Base-by-base conservation (phyloP, 2,113 vertebrate genomes). In the Eurystomus gularis region DNA sequence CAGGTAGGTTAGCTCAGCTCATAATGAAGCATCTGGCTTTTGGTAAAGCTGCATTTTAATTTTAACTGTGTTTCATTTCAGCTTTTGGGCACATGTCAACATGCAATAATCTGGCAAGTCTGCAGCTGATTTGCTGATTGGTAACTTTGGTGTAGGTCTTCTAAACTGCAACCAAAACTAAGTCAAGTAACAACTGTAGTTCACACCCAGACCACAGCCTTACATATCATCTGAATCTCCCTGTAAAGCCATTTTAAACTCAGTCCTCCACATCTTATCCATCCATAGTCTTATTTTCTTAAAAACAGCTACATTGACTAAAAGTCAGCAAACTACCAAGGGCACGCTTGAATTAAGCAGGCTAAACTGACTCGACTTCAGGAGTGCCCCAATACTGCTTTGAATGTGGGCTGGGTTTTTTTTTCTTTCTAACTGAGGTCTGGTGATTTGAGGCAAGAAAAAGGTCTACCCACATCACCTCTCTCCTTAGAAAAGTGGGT, bases 21-120 rank as follows among this genome's bases (percentile, higher is more conserved):
- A 64, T 96, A 97, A 97, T 72, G 88, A 94, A 94, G 90, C 90
- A 93, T 91, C 94, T 91, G 95, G 95, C 79, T 82, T 79, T 72
- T 88, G 68, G 85, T 97, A 91, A 90, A 69, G 49, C 89, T 81
- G 64, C n/a, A 28, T 92, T 94, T 87, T 64, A 80, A 87, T 90
- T 93, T 90, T 68, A 79, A 66, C 51, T 1, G 19, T 48, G 52
- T 81, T 92, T 96, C 61, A 66, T 91, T 96, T 94, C 93, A 96
- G 86, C 49, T 89, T 78, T 82, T 10, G 46, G 84, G 82, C 17
- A 4, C 90, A 91, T 15, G 48, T 93, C 90, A 93, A 77, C 0
- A 0, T 57, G 61, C 64, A 94, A 82, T 75, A 87, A 92, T 78
- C 82, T 66, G 88, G 78, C 71, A 88, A 84, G 81, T 69, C 92